These are phyloP conservation scores for Priocnemis perturbator DNA, from an alignment of 2,888 invertebrate species.

Conservation along the genomic window DNA sequence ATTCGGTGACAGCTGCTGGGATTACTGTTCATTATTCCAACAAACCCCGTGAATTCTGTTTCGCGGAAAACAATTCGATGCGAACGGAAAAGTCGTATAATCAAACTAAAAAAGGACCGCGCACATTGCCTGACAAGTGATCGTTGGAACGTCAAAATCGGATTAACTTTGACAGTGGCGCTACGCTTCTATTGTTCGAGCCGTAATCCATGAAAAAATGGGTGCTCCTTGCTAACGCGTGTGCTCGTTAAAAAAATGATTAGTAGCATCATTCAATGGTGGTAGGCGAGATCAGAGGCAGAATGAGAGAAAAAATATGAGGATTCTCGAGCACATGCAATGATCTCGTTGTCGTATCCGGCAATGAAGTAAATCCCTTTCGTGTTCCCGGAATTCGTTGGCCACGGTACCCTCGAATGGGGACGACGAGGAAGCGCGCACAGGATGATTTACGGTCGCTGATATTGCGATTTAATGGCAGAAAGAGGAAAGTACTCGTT, in stretches of 20 bases:
- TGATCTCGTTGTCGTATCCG: conserved; percentile 29
- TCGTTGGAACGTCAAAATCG: too few species aligned
- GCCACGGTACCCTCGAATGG: too few species aligned
- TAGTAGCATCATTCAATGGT: conserved; percentile 58
- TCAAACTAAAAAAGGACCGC: background rate
- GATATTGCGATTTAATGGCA: too few species aligned
- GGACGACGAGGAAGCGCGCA: too few species aligned
- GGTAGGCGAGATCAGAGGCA: conserved; percentile 53
- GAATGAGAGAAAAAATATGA: conserved; percentile 45
- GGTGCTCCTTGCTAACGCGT: conserved; percentile 51
- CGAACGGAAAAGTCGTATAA: background rate
- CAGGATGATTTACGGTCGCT: too few species aligned
- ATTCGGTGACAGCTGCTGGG: too few species aligned
- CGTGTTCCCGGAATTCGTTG: background rate
- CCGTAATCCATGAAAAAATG: conserved; percentile 21
- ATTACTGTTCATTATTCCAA: too few species aligned
- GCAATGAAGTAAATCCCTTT: background rate
- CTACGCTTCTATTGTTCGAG: conserved; percentile 20
- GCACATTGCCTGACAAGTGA: too few species aligned
- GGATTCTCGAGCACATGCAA: conserved; percentile 53
- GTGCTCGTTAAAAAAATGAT: conserved; percentile 58
- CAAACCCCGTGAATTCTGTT: too few species aligned
- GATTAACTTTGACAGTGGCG: too few species aligned
- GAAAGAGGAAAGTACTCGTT: too few species aligned
- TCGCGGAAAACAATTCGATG: too few species aligned